Evolutionary conservation across 2,113 vertebrate species (phyloP), one percentile per base, ranked within the genome.

Genomic region (Sarotherodon lohbergeri): DNA sequence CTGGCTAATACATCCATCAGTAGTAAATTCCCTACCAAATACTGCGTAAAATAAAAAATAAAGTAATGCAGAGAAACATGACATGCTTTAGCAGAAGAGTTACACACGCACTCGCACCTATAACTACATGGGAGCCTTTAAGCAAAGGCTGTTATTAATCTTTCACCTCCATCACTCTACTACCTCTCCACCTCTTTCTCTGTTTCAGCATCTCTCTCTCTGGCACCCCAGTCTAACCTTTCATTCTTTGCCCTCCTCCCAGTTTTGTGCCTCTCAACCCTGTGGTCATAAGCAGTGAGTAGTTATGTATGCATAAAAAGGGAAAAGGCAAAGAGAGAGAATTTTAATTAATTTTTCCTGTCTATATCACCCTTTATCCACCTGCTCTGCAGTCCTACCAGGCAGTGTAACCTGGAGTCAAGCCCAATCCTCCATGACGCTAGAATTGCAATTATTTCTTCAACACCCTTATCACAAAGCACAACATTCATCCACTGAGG

Each of bases 381-480:
- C 87, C 90, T 86, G 89, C 86, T 85, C 88, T 78, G 29, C 34
- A 84, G 83, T 87, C 48, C 32, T 81, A 50, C 39, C 73, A 78
- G 71, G 63, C 89, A 91, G 76, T 24, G 87, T 81, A 89, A 89
- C 85, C 79, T 92, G 86, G 81, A 93, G 91, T 88, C 85, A 82
- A 91, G 73, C 79, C 80, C 50, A 50, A 90, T 57, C 76, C 87
- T 88, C 80, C 82, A 66, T 79, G 82, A 83, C 10, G 11, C 57
- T 46, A 89, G 52, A 86, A 88, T 24, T 89, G 82, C 90, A 92
- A 91, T 91, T 91, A 94, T 86, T 91, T 86, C 86, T 68, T 80
- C 56, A 83, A 50, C 19, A 10, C 27, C 50, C 59, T 89, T 81
- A 89, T 92, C 85, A 50, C 57, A 71, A 84, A 39, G 71, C 68